A percentile compares a stretch with the other conserved stretches of the same genome.
Conservation (phyloP, 2,888 invertebrate species). For the Odontomyia ornata region DNA sequence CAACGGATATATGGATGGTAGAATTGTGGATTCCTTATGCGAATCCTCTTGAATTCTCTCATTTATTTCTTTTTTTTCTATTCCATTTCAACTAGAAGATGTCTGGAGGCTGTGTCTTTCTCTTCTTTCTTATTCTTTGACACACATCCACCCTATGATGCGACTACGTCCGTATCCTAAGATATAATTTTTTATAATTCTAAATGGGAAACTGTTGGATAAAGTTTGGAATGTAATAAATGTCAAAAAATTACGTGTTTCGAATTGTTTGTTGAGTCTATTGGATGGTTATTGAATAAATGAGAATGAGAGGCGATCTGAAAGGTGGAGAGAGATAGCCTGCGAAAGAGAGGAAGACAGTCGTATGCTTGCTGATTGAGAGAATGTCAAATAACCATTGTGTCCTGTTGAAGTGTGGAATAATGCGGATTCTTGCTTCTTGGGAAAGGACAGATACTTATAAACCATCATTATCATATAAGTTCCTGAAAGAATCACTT, state of each 20-base stretch:
- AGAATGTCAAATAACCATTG: not conserved
- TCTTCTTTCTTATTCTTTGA: not conserved
- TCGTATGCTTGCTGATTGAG: not conserved
- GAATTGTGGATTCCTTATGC: constrained; percentile 4
- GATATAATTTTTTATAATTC: constrained; percentile 46
- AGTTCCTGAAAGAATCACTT: too few species aligned
- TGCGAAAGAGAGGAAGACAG: not conserved
- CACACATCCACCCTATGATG: not conserved
- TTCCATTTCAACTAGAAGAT: not conserved
- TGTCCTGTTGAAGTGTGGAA: not conserved
- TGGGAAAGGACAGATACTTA: not conserved
- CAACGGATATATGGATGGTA: not conserved
- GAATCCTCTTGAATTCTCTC: not conserved
- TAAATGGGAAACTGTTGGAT: constrained; percentile 48
- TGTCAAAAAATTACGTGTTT: constrained; percentile 53
- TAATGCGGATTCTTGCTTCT: not conserved
- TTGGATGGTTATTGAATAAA: constrained; percentile 10
- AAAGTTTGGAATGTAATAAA: constrained; percentile 54
- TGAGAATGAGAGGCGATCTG: not conserved
- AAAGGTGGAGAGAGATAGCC: too few species aligned
- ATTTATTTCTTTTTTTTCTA: not conserved
- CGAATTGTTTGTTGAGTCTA: constrained; percentile 51
- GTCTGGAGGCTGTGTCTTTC: not conserved
- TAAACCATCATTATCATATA: not conserved
- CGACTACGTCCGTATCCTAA: not conserved